A percentile compares a stretch with the other conserved stretches of the same genome.
Conservation (phyloP, 2,888 invertebrate species). For the Julus scanicus region DNA sequence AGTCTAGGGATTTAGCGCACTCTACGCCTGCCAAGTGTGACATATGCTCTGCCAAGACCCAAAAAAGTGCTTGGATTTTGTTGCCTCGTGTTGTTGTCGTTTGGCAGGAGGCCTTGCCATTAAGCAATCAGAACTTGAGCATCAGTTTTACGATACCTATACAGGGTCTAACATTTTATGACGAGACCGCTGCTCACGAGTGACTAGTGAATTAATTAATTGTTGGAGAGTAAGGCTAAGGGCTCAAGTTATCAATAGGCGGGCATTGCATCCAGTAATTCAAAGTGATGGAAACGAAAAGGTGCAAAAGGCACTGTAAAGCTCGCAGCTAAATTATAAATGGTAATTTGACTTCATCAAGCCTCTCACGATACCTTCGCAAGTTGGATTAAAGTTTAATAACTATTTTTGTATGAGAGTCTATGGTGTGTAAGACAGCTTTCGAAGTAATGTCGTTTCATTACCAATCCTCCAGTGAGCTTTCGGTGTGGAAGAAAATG, state of each 20-base stretch:
- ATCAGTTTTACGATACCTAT: not conserved
- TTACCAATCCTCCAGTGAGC: conserved; percentile 34
- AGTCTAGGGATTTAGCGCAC: not conserved
- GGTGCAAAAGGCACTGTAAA: not conserved
- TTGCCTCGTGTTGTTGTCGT: not conserved
- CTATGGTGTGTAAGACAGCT: not conserved
- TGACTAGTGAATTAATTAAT: not conserved
- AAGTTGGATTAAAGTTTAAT: conserved; percentile 32
- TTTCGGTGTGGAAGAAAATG: conserved; percentile 9
- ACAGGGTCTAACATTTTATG: not conserved
- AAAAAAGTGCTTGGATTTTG: not conserved
- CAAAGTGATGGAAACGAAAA: not conserved
- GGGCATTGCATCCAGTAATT: not conserved
- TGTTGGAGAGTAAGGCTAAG: not conserved
- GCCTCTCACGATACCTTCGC: conserved; percentile 4
- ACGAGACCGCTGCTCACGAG: not conserved
- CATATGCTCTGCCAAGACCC: not conserved
- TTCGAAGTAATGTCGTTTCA: conserved; percentile 15
- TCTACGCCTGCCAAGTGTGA: not conserved
- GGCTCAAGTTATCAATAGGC: not conserved
- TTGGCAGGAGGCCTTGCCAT: not conserved
- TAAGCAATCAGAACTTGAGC: not conserved
- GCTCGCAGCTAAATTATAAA: conserved; percentile 4
- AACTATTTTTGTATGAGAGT: conserved; percentile 9
- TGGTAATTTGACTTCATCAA: conserved; percentile 27